These are phyloP conservation scores for Pegoplata infirma DNA, from an alignment of 2,888 invertebrate species.

Conservation along the genomic window DNA sequence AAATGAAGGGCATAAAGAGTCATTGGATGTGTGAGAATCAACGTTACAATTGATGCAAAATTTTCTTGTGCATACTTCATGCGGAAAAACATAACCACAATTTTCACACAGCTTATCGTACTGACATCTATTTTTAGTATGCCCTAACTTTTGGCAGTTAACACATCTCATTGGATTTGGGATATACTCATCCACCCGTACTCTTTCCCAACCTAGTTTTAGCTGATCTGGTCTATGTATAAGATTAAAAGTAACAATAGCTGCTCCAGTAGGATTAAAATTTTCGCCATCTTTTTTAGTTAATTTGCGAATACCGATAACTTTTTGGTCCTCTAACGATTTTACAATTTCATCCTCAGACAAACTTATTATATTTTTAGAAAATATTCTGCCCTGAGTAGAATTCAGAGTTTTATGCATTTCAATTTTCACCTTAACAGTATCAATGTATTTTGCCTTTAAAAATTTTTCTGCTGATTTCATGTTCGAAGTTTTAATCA, in stretches of 20 bases:
- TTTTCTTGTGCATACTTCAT: neutral
- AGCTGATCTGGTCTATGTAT: neutral
- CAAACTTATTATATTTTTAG: conserved; percentile 7
- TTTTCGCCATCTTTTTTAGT: neutral
- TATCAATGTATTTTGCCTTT: conserved; percentile 1
- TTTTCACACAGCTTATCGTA: neutral
- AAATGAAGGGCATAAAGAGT: neutral
- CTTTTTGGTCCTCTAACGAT: too few relatives aligned
- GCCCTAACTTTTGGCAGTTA: neutral
- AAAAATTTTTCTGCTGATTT: conserved; percentile 11
- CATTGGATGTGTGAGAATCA: neutral
- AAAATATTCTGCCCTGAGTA: conserved; percentile 12
- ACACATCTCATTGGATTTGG: conserved; percentile 4
- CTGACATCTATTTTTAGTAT: neutral
- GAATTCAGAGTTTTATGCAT: neutral
- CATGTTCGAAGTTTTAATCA: conserved; percentile 1
- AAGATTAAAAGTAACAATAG: conserved; percentile 6
- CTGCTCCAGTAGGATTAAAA: conserved; percentile 4
- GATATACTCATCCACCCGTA: neutral
- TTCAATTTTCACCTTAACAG: conserved; percentile 2
- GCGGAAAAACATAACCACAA: neutral
- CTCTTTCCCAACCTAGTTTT: conserved; percentile 5
- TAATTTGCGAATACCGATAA: neutral
- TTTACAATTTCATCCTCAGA: conserved; percentile 4
- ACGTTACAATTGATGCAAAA: neutral